These are phyloP conservation scores for Gorsachius magnificus DNA, from an alignment of 2,797 vertebrate species.

Conservation along the genomic window DNA sequence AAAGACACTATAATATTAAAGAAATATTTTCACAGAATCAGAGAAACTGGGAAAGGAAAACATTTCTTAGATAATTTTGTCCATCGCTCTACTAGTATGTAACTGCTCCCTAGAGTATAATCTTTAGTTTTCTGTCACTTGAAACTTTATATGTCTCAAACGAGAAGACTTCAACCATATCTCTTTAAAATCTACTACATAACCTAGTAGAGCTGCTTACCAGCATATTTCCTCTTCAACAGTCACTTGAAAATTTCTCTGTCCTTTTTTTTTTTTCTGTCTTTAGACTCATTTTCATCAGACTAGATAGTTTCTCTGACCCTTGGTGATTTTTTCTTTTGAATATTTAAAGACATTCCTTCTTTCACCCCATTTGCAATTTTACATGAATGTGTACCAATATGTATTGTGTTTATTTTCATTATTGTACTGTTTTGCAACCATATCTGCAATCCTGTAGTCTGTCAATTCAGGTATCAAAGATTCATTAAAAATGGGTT, in stretches of 20 bases:
- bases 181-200: not conserved
- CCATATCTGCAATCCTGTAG: not conserved
- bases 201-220: not conserved
- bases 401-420: not conserved
- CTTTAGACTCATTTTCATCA: not conserved
- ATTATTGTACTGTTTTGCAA: not conserved
- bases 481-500: not conserved
- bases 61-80: not conserved
- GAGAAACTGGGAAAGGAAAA: not conserved
- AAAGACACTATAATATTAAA: not conserved
- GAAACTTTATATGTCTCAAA: not conserved
- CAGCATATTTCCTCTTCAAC: not conserved
- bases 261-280: not conserved
- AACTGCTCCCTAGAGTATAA: not conserved
- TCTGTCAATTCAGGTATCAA: not conserved
- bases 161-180: not conserved
- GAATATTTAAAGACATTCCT: not conserved
- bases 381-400: not conserved
- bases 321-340: not conserved
- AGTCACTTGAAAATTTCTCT: not conserved
- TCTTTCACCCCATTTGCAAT: not conserved
- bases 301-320: not conserved
- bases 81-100: not conserved
- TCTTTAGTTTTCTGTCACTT: not conserved
- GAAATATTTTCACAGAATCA: not conserved